Conservation (phyloP, 2,113 vertebrate species). For the Ailuropoda melanoleuca region DNA sequence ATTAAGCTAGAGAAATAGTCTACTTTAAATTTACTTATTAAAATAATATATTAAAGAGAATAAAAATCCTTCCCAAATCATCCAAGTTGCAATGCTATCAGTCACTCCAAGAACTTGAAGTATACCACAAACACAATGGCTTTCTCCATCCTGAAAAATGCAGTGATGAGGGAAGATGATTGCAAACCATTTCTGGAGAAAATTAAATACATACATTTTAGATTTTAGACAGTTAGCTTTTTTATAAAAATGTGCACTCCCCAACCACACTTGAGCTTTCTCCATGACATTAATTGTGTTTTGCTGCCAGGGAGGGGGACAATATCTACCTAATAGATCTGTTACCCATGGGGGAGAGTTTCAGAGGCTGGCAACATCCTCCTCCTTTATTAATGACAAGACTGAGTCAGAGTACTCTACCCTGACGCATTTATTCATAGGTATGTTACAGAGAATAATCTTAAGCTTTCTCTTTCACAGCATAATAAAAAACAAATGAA, state of each 20-base stretch:
- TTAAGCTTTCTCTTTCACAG: constrained; percentile 42
- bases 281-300: constrained; percentile 52
- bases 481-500: constrained; percentile 38
- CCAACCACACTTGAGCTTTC: constrained; percentile 35
- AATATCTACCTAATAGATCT: constrained; percentile 27
- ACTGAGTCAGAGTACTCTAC: constrained; percentile 31
- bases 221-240: constrained; percentile 18
- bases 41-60: constrained; percentile 63
- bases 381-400: constrained; percentile 18
- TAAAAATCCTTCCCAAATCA: constrained; percentile 47
- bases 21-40: constrained; percentile 60
- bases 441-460: constrained; percentile 24
- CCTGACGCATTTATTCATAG: constrained; percentile 32
- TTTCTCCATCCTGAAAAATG: constrained; percentile 51
- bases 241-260: neutral
- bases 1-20: constrained; percentile 52
- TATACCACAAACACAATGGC: constrained; percentile 20
- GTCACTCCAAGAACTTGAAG: constrained; percentile 26
- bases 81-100: constrained; percentile 14
- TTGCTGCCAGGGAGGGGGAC: neutral
- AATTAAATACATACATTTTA: constrained; percentile 75
- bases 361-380: neutral
- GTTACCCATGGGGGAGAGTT: neutral
- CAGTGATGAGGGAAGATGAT: constrained; percentile 38
- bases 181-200: constrained; percentile 60